Evolutionary conservation across 2,797 vertebrate genomes (phyloP).

Genomic region (Squalus acanthias): DNA sequence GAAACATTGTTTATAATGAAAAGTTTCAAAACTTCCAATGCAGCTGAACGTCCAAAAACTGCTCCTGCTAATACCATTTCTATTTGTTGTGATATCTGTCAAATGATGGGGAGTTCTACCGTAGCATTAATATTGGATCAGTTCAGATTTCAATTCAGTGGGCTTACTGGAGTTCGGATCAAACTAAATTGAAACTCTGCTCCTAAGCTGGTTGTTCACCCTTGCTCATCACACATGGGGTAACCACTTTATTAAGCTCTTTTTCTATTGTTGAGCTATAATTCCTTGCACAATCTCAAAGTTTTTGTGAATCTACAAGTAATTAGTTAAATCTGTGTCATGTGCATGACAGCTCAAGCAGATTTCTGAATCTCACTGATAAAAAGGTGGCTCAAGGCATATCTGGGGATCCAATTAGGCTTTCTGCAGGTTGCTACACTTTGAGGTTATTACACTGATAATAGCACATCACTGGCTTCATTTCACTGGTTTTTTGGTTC

Average conservation of each 20-base stretch:
- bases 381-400: background rate
- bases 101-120: background rate
- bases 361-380: background rate
- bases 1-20: background rate
- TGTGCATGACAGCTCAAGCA: background rate
- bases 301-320: background rate
- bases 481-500: background rate
- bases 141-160: slow-evolving; percentile 20
- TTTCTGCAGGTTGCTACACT: background rate
- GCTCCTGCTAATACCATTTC: background rate
- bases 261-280: background rate
- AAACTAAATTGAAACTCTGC: background rate
- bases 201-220: background rate
- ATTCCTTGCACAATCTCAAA: background rate
- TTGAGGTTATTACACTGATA: background rate
- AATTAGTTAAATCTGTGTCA: background rate
- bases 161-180: background rate
- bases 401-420: background rate
- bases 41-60: background rate
- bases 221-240: background rate
- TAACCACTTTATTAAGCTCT: background rate
- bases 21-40: background rate
- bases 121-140: background rate
- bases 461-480: background rate
- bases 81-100: background rate